phyloP scores from a whole-genome alignment of 2,797 vertebrate species.

The Malurus leucopterus region DNA sequence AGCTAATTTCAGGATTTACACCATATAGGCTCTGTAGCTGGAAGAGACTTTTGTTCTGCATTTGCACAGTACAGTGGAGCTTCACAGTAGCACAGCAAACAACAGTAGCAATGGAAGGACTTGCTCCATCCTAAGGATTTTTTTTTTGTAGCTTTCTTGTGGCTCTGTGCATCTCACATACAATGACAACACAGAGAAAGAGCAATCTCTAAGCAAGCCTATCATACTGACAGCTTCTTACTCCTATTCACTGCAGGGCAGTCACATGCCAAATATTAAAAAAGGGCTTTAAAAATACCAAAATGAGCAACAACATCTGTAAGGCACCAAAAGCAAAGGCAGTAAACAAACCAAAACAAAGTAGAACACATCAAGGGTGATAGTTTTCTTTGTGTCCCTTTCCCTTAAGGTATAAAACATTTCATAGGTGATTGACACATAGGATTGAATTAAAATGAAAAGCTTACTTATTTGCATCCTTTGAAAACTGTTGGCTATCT shows the following conservation, averaged over 20 bases:
- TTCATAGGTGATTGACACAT: background rate
- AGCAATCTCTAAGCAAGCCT: conserved; percentile 12
- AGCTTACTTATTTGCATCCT: conserved; percentile 18
- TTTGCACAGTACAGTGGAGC: background rate
- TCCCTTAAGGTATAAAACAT: conserved; percentile 7
- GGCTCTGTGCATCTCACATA: background rate
- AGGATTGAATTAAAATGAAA: background rate
- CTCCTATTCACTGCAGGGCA: conserved; percentile 28
- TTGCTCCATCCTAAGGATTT: background rate
- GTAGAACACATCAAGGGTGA: background rate
- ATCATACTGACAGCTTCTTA: conserved; percentile 28
- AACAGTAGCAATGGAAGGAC: background rate
- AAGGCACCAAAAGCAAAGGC: background rate
- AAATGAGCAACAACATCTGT: conserved; percentile 41
- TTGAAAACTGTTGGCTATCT: background rate
- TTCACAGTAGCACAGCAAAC: background rate
- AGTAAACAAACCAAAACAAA: conserved; percentile 27
- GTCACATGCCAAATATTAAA: conserved; percentile 19
- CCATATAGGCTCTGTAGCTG: background rate
- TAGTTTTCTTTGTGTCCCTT: background rate
- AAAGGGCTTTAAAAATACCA: conserved; percentile 6
- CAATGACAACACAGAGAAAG: conserved; percentile 32
- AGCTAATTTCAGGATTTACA: background rate
- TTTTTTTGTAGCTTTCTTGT: background rate
- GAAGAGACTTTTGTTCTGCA: background rate